Conservation (phyloP, 2,797 vertebrate genomes). For the Meda fulgida region DNA sequence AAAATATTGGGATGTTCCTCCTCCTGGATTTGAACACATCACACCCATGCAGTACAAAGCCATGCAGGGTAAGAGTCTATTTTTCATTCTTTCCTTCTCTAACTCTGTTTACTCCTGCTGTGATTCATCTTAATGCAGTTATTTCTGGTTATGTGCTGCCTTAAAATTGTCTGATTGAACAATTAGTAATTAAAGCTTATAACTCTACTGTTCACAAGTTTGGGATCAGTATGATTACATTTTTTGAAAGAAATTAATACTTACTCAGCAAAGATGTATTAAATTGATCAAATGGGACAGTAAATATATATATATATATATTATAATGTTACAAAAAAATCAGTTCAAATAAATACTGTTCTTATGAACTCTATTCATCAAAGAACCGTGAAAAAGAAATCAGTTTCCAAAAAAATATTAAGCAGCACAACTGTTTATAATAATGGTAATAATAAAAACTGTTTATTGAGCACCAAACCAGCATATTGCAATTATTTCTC, state of each 20-base stretch:
- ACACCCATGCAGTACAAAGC: constrained; percentile 87
- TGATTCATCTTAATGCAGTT: neutral
- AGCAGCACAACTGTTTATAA: neutral
- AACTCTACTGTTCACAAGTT: neutral
- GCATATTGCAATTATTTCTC: neutral
- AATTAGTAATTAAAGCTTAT: neutral
- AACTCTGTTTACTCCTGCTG: neutral
- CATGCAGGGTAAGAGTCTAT: constrained; percentile 76
- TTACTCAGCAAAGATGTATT: neutral
- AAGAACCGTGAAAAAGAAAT: neutral
- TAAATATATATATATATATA: too few relatives aligned
- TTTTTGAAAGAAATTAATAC: neutral
- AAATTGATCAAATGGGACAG: neutral
- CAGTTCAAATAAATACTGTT: neutral
- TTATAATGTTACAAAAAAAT: neutral
- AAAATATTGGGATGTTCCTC: constrained; percentile 87
- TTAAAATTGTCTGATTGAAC: neutral
- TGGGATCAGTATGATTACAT: neutral
- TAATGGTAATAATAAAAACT: neutral
- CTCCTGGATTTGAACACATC: constrained; percentile 84
- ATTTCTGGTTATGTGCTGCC: neutral
- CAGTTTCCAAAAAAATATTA: neutral
- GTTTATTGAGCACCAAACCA: neutral
- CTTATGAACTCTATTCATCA: neutral
- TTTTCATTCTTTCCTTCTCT: neutral